phyloP scores from a whole-genome alignment of 2,797 vertebrate genomes.

The Acanthornis magna region DNA sequence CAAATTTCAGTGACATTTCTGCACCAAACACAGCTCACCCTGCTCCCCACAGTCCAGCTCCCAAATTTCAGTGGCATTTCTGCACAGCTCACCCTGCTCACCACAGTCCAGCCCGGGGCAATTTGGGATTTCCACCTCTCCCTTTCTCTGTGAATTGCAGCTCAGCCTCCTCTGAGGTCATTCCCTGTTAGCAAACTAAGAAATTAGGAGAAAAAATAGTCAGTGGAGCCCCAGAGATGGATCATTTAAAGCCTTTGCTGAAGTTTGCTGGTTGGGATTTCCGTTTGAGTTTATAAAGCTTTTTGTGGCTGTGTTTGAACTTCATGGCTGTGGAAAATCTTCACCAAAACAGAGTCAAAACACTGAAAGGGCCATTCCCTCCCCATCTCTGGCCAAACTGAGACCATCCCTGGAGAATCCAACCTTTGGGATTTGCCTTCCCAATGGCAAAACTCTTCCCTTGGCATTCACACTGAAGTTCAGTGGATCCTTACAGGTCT shows the following conservation, averaged over 20 bases:
- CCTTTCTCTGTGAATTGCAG: rapidly evolving
- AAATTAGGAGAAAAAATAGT: neutral
- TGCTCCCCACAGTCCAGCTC: neutral
- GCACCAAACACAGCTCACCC: no score
- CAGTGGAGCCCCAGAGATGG: neutral
- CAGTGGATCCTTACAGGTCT: rapidly evolving
- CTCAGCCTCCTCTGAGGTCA: neutral
- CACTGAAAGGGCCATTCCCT: neutral
- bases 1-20: no score
- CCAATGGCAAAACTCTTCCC: neutral
- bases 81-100: rapidly evolving
- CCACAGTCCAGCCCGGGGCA: rapidly evolving
- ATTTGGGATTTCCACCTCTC: neutral
- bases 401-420: neutral
- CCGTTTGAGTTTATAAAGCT: neutral
- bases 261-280: neutral
- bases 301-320: neutral
- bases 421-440: neutral
- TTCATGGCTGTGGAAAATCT: neutral
- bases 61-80: no score
- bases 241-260: neutral
- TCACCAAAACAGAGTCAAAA: neutral
- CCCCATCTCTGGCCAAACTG: neutral
- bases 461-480: neutral
- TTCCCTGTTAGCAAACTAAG: rapidly evolving